Base-by-base conservation (phyloP, 2,888 invertebrate species). In the Platycnemis pennipes region DNA sequence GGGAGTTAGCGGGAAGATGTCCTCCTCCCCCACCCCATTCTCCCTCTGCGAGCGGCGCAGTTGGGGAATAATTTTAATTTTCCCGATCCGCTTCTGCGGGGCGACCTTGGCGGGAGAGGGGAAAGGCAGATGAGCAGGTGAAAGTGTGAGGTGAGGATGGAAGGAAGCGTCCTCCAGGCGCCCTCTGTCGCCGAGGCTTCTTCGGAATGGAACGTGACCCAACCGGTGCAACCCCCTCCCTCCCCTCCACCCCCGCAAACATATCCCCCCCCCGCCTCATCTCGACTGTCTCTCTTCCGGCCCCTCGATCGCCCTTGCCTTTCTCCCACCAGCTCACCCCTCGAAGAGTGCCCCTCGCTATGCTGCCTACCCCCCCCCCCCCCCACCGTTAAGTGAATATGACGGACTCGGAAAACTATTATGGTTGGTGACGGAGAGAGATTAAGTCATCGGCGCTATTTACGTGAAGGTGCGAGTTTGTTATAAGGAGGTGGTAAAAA, bases 101-200 rank as follows among this genome's bases (percentile, higher is more conserved):
- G 56, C 77, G 77, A 37, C 77, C 77, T 77, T 77, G 77, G 77
- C 37, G 37, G 37, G 77, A 7, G 69, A n/a, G 77, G 22, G 77
- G 77, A 3, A 31, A 16, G 77, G 77, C 31, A 63, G 63, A 63
- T 63, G 63, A 63, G 63, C 89, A 56, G 16, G 89, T 63, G 16
- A 26, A 44, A 16, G 22, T 26, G 26, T 7, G 44, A 42, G 44
- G 56, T 37, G 37, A 19, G 37, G 37, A 19, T 22, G 8, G 26
- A 11, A 45, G 37, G 63, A 22, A n/a, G 56, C 44, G 91, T 91
- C 91, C 91, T 91, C 69, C 63, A 63, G n/a, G 63, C 22, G 91
- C 56, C 91, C 91, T 91, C 91, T 69, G 91, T n/a, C 2, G 89
- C 56, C 11, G 91, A 44, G 63, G 56, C 91, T 22, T 91, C 91